phyloP scores from a whole-genome alignment of 2,888 invertebrate genomes.

The Morinoia aosen region DNA sequence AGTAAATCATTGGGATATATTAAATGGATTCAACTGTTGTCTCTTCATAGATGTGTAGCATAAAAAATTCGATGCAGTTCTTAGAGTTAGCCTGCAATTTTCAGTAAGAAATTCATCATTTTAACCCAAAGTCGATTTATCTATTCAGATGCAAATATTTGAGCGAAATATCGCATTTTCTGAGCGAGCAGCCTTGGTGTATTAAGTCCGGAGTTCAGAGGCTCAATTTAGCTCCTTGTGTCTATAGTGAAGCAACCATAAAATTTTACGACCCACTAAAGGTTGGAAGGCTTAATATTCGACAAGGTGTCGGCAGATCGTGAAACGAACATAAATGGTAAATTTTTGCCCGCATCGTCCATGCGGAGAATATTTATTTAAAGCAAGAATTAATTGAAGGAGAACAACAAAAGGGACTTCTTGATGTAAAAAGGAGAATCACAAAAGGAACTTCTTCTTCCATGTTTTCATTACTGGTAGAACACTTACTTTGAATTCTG shows the following conservation, averaged over 20 bases:
- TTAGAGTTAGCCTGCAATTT: neutral
- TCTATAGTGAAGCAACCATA: conserved; percentile 5
- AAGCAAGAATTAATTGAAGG: neutral
- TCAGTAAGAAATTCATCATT: neutral
- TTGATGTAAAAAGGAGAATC: no score
- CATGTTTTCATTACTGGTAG: no score
- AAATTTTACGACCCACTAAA: conserved; percentile 46
- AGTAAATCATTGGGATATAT: no score
- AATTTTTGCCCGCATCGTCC: neutral
- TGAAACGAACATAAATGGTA: conserved; percentile 42
- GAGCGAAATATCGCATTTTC: neutral
- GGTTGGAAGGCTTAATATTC: conserved; percentile 39
- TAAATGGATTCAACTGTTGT: no score
- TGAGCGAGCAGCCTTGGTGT: neutral
- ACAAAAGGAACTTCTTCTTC: no score
- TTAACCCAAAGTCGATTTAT: neutral
- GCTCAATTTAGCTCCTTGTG: neutral
- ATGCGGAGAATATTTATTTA: neutral
- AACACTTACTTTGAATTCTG: no score
- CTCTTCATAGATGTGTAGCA: no score
- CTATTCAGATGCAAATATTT: neutral
- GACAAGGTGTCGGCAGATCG: conserved; percentile 52
- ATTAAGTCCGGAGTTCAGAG: neutral
- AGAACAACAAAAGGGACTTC: neutral
- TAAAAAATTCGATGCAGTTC: no score